These are phyloP conservation scores for Pempheris klunzingeri DNA, from an alignment of 2,797 vertebrate genomes.

Conservation along the genomic window DNA sequence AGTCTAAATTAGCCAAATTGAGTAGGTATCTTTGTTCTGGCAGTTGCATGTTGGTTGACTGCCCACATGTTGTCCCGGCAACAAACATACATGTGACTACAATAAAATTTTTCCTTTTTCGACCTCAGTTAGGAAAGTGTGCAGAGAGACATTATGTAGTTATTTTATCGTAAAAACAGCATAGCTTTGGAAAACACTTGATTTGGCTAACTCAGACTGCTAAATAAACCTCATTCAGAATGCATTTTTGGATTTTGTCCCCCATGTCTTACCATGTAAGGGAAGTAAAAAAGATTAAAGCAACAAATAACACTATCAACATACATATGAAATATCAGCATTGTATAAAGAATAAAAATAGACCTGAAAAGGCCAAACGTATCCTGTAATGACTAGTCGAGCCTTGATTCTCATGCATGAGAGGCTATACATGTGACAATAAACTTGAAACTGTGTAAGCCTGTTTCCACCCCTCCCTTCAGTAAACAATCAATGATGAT, in stretches of 20 bases:
- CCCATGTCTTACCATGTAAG: too few species aligned
- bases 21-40: neutral
- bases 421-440: too few species aligned
- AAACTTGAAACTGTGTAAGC: too few species aligned
- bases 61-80: neutral
- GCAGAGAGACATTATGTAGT: neutral
- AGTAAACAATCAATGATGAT: conserved; percentile 7
- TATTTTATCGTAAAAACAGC: neutral
- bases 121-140: neutral
- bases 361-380: neutral
- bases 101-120: neutral
- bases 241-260: neutral
- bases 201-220: neutral
- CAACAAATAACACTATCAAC: neutral
- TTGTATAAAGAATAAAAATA: neutral
- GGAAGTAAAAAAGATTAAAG: neutral
- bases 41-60: neutral
- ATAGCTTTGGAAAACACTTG: neutral
- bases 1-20: neutral
- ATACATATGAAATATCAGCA: neutral
- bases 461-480: neutral
- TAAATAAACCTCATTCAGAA: neutral
- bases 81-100: neutral
- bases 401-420: neutral
- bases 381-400: neutral